Conservation (phyloP, 2,113 vertebrate species). For the Pituophis catenifer region DNA sequence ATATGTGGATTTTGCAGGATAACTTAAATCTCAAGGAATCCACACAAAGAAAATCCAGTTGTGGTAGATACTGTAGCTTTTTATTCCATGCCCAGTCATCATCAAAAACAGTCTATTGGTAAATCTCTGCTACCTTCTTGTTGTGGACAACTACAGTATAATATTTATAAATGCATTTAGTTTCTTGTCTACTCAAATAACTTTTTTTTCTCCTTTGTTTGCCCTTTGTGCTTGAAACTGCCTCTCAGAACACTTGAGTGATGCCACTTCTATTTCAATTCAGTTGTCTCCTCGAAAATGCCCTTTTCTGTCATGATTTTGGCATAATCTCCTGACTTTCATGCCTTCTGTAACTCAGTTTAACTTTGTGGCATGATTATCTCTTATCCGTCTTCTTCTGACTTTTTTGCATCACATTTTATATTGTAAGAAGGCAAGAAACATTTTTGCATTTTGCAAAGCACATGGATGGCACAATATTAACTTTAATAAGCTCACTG, state of each 20-base stretch:
- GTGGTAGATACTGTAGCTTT: neutral
- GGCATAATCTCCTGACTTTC: neutral
- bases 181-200: neutral
- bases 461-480: neutral
- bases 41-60: slow-evolving; percentile 7
- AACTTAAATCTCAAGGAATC: neutral
- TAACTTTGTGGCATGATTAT: neutral
- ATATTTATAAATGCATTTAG: neutral
- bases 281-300: neutral
- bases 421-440: neutral
- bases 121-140: neutral
- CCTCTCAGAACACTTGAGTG: neutral
- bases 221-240: neutral
- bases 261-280: neutral
- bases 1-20: slow-evolving; percentile 4
- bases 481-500: neutral
- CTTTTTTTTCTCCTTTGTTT: neutral
- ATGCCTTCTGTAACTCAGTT: neutral
- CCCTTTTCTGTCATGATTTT: neutral
- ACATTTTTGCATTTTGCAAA: neutral
- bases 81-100: neutral
- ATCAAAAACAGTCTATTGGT: neutral
- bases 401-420: neutral
- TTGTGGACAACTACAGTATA: neutral
- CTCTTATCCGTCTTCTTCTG: neutral